Evolutionary conservation across 2,797 vertebrate genomes (phyloP).

Genomic region (Centroberyx gerrardi): DNA sequence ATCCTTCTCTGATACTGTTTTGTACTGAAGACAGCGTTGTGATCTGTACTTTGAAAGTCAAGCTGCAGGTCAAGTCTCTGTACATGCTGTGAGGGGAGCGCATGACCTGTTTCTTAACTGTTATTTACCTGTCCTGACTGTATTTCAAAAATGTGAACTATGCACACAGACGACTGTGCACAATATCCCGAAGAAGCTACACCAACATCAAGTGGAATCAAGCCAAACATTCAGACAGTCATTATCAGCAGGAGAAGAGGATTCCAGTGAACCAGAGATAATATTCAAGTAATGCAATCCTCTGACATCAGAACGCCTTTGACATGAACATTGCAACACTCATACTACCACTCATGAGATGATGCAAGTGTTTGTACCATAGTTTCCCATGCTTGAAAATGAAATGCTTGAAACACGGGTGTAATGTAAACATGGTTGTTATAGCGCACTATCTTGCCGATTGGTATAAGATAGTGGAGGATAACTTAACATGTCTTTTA

Average conservation of each 20-base stretch:
- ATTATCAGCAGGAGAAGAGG: not conserved
- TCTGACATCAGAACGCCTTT: not conserved
- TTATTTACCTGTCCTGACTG: not conserved
- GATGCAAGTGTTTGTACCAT: not conserved
- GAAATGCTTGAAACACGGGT: not conserved
- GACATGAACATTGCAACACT: no score
- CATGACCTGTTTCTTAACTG: not conserved
- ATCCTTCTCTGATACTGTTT: not conserved
- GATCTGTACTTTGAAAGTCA: not conserved
- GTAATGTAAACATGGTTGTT: not conserved
- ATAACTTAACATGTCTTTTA: no score
- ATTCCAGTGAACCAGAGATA: not conserved
- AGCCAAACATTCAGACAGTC: not conserved
- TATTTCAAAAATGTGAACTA: constrained; percentile 31
- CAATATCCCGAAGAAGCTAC: not conserved
- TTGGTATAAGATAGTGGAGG: no score
- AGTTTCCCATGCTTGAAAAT: not conserved
- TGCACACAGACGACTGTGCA: not conserved
- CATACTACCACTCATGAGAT: not conserved
- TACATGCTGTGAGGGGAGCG: not conserved
- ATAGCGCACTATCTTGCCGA: no score
- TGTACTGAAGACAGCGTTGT: not conserved
- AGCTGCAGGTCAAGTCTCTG: no score
- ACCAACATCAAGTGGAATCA: not conserved
- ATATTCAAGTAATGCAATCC: not conserved